Base-by-base conservation (phyloP, 2,113 vertebrate genomes). In the Clinocottus analis region DNA sequence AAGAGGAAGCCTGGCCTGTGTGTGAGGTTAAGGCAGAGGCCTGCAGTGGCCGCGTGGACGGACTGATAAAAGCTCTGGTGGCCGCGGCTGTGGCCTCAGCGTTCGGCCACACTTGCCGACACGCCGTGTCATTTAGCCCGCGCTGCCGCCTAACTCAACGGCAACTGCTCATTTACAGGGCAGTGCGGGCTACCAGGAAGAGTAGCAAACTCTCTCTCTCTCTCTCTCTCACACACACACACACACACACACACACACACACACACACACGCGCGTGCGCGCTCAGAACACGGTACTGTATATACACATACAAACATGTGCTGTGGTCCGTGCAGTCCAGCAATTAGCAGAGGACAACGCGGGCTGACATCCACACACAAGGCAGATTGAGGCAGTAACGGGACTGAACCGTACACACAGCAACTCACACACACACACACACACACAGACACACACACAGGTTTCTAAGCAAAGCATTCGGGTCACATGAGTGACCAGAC, bases 151-250 rank as follows among this genome's bases (percentile, higher is more conserved):
- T 91, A 90, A 93, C 92, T 91, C 85, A 91, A 83, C 85, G 83
- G 88, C 88, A 93, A 94, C 91, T 94, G 92, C 94, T 94, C 91
- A 94, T 94, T 94, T 93, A 92, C 92, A 91, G 92, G 94, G 92
- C 92, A 94, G 86, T 93, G 93, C 86, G 92, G 93, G 87, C 93
- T 91, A 91, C 91, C 90, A 88, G 84, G 85, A 90, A 79, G 84
- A 89, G 85, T 61, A 60, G 78, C 87, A 83, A 79, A 25, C 75
- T 84, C 80, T 74, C 33, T 33, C 33, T 31, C 29, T 31, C 82
- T 43, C 85, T 75, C 85, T 75, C 71, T 35, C 65, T 58, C 77
- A 84, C 80, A 86, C 84, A 85, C 80, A 86, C 80, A 80, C 75
- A 82, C 85, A 87, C 83, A 85, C 85, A 86, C 79, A 75, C 78